Conservation (phyloP, 1,140 invertebrate species). For the Drosophila melanogaster region DNA sequence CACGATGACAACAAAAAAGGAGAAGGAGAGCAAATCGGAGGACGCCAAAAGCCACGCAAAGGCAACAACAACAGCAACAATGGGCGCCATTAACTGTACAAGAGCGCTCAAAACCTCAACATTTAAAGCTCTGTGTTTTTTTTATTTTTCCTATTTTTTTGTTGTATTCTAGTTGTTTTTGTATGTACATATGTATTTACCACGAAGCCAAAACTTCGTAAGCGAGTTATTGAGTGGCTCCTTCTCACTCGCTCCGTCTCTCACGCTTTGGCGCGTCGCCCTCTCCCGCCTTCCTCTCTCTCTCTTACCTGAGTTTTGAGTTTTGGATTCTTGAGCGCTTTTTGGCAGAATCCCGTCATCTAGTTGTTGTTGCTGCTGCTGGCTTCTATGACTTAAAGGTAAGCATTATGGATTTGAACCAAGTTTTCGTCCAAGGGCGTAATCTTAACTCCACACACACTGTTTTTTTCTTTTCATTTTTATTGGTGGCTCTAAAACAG, state of each 20-base stretch:
- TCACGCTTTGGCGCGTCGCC: slow-evolving; percentile 3
- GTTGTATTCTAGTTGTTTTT: slow-evolving; percentile 3
- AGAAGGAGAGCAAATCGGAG: slow-evolving; percentile 23
- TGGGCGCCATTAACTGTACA: slow-evolving; percentile 34
- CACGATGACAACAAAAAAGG: slow-evolving; percentile 48
- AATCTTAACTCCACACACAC: slow-evolving; percentile 29
- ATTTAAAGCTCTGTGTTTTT: slow-evolving; percentile 27
- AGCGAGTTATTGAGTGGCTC: slow-evolving; percentile 34
- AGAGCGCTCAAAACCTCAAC: slow-evolving; percentile 38
- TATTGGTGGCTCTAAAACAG: slow-evolving; percentile 54
- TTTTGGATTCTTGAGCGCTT: slow-evolving; percentile 38
- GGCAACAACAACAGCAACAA: slow-evolving; percentile 3
- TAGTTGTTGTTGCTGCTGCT: slow-evolving; percentile 5
- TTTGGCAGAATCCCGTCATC: slow-evolving; percentile 22
- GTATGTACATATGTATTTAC: slow-evolving; percentile 52
- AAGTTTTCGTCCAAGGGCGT: slow-evolving; percentile 3
- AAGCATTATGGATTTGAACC: slow-evolving; percentile 5
- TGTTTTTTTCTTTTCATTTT: slow-evolving; percentile 12
- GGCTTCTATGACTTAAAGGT: slow-evolving; percentile 12
- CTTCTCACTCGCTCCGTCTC: slow-evolving; percentile 10
- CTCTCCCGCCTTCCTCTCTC: slow-evolving; percentile 16
- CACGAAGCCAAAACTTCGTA: slow-evolving; percentile 55
- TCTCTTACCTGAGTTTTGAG: slow-evolving; percentile 38
- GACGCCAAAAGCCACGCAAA: slow-evolving; percentile 21
- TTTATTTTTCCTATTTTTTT: neutral